Conservation (phyloP, 2,888 invertebrate species). For the Holacanthella duospinosa region DNA sequence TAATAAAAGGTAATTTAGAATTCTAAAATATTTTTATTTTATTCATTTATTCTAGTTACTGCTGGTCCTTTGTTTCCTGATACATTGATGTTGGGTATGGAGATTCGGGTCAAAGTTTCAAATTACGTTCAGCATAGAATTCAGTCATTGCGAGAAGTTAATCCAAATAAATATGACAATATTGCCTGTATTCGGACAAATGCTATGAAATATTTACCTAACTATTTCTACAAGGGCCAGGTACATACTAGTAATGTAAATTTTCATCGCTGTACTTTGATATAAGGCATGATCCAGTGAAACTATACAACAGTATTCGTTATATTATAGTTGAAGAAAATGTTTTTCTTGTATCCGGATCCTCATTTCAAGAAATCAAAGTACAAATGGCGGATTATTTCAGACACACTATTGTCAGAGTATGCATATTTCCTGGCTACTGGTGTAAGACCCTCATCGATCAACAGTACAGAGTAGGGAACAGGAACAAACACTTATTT, state of each 20-base stretch:
- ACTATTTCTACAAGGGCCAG: slow-evolving; percentile 90
- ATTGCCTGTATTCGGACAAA: slow-evolving; percentile 90
- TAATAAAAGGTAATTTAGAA: background rate
- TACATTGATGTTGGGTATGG: slow-evolving; percentile 81
- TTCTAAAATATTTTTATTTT: background rate
- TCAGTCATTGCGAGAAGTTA: slow-evolving; percentile 64
- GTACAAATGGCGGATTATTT: slow-evolving; percentile 98
- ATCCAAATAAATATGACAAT: slow-evolving; percentile 72
- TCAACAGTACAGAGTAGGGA: too few relatives aligned
- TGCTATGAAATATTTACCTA: slow-evolving; percentile 98
- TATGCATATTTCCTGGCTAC: slow-evolving; percentile 87
- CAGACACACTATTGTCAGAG: slow-evolving; percentile 80
- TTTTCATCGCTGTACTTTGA: background rate
- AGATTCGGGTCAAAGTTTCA: slow-evolving; percentile 95
- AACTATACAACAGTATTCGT: background rate
- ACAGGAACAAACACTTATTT: background rate
- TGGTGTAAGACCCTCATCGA: slow-evolving; percentile 50
- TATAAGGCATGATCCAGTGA: background rate
- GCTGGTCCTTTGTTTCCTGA: slow-evolving; percentile 84
- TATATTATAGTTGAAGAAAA: slow-evolving; percentile 64
- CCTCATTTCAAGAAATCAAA: slow-evolving; percentile 98
- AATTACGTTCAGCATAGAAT: slow-evolving; percentile 96
- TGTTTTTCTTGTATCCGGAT: slow-evolving; percentile 98
- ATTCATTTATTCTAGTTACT: slow-evolving; percentile 54
- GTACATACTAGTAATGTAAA: slow-evolving; percentile 48